phyloP scores from a whole-genome alignment of 2,113 vertebrate species.

The Phyllostomus hastatus region DNA sequence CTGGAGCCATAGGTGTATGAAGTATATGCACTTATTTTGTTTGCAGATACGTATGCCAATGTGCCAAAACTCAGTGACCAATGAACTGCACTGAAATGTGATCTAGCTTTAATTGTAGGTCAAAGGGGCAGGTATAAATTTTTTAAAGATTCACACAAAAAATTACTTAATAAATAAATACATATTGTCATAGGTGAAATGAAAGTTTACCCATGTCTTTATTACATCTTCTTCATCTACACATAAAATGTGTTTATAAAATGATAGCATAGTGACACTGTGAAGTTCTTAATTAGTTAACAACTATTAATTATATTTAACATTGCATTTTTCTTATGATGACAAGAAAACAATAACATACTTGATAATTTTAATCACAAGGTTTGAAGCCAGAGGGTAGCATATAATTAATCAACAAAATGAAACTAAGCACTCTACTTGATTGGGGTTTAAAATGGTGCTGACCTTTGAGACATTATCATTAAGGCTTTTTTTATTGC shows the following conservation, averaged over 20 bases:
- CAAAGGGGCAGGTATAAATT: neutral
- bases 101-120: neutral
- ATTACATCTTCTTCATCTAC: neutral
- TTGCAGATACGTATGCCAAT: neutral
- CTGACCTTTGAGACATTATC: neutral
- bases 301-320: neutral
- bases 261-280: neutral
- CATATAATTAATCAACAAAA: neutral
- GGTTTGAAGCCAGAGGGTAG: neutral
- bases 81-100: neutral
- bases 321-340: neutral
- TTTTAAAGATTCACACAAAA: neutral
- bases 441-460: neutral
- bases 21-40: neutral
- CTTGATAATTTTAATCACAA: neutral
- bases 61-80: neutral
- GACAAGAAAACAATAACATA: neutral
- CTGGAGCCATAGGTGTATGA: neutral
- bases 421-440: neutral
- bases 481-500: neutral
- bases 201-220: neutral
- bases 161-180: neutral
- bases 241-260: neutral
- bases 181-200: neutral
- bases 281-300: neutral